Evolutionary conservation across 1,140 invertebrate species (phyloP), one percentile per base, ranked within the genome.

Genomic region (Anadara kagoshimensis): DNA sequence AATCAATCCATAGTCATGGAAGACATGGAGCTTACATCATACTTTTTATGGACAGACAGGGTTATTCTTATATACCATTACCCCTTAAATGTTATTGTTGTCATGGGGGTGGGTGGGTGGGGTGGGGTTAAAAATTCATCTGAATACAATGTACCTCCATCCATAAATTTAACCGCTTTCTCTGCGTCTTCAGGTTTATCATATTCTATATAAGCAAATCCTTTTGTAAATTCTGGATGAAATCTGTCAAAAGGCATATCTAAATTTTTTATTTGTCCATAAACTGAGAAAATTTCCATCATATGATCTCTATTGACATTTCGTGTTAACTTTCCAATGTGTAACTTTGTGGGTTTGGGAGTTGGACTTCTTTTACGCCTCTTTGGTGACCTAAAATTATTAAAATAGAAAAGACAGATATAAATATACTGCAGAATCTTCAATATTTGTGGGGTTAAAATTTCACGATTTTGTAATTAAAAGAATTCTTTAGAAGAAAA

Each of bases 121-220:
- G 16, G 45, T 16, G 8, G 8, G 45, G 45, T 4, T 5, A 56
- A 8, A 36, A 36, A 44, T 59, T 5, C 18, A 44, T 20, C 2
- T 7, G 20, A 18, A 49, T n/a, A 49, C 10, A 24, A 29, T 81
- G 85, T 91, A 93, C 95, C 98, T 88, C 98, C 98, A 91, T 99
- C 97, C 98, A 99, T 99, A 83, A 99, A 96, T 89, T 98, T 99
- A 93, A 99, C 96, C 0, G 98, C 98, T 90, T 97, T 97, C 89
- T 98, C 97, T 44, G 97, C 97, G 89, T 98, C 97, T 83, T 98
- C 97, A 0, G 96, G 90, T 70, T 93, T 97, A 78, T 93, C 94
- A 90, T 95, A 99, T 83, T 99, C 97, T 10, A 99, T 94, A 88
- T 98, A 99, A 10, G 95, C 96, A 91, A 96, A 96, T 18, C 97